phyloP scores from a whole-genome alignment of 1,140 invertebrate species.

The Euura saliciscinereae region DNA sequence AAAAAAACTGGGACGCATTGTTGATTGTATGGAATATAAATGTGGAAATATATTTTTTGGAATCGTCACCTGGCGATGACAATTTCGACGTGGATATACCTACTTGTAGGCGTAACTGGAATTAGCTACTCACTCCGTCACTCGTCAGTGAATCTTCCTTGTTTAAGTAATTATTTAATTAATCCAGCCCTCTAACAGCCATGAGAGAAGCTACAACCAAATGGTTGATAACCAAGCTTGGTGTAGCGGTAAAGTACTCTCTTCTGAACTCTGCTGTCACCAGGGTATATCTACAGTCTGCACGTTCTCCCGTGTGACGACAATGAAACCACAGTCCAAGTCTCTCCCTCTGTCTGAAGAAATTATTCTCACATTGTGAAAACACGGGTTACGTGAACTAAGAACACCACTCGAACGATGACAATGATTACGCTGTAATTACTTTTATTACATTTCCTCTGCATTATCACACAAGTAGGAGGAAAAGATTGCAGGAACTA shows the following conservation, averaged over 20 bases:
- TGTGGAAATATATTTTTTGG: no score
- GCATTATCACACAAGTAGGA: no score
- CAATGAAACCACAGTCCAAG: slow-evolving; percentile 9
- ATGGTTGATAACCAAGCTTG: slow-evolving; percentile 2
- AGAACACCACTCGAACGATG: not conserved
- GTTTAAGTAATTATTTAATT: slow-evolving; percentile 6
- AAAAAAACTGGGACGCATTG: no score
- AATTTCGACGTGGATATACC: not conserved
- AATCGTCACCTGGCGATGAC: no score
- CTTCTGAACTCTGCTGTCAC: slow-evolving; percentile 23
- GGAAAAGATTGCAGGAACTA: no score
- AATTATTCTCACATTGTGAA: slow-evolving; percentile 1
- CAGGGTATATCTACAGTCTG: not conserved
- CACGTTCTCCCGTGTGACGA: slow-evolving; percentile 22
- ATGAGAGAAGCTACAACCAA: not conserved
- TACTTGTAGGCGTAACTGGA: not conserved
- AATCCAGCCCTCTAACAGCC: not conserved
- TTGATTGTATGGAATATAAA: no score
- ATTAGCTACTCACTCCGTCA: not conserved
- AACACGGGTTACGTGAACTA: not conserved
- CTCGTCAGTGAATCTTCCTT: not conserved
- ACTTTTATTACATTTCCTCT: no score
- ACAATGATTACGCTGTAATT: no score
- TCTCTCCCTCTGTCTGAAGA: not conserved
- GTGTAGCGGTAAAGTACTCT: slow-evolving; percentile 43